Conservation (phyloP, 1,140 invertebrate genomes). For the Homalodisca vitripennis region DNA sequence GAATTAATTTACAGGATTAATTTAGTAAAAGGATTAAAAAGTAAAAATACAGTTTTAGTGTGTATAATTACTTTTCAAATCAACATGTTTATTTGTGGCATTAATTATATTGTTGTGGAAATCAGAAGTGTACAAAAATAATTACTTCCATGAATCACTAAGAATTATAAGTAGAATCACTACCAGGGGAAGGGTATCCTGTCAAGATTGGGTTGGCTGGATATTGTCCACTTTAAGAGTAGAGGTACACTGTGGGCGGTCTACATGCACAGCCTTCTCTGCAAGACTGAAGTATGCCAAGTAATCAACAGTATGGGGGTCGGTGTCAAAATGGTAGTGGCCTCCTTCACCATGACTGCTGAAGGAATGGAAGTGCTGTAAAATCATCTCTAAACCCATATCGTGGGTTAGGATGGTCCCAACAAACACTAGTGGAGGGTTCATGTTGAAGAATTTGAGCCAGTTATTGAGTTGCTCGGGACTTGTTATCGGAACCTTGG, state of each 20-base stretch:
- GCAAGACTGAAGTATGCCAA: conserved; percentile 83
- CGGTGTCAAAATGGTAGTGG: conserved; percentile 94
- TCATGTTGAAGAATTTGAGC: conserved; percentile 90
- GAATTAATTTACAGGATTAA: too few relatives aligned
- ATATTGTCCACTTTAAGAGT: neutral
- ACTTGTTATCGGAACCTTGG: conserved; percentile 64
- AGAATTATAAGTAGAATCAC: too few relatives aligned
- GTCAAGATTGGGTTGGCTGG: too few relatives aligned
- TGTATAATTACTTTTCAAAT: too few relatives aligned
- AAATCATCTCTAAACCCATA: conserved; percentile 70
- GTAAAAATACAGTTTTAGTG: too few relatives aligned
- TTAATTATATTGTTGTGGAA: too few relatives aligned
- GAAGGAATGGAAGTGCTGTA: conserved; percentile 95
- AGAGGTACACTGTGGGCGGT: neutral
- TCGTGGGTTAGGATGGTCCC: conserved; percentile 87
- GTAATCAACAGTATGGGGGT: conserved; percentile 80
- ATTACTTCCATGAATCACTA: too few relatives aligned
- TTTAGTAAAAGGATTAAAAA: too few relatives aligned
- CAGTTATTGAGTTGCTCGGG: conserved; percentile 79
- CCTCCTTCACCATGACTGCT: conserved; percentile 85
- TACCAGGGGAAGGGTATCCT: too few relatives aligned
- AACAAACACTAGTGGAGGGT: conserved; percentile 80
- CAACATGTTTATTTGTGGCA: too few relatives aligned
- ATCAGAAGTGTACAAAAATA: too few relatives aligned
- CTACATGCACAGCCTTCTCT: conserved; percentile 46